phyloP scores from a whole-genome alignment of 2,113 vertebrate genomes.

The Chelonoidis abingdonii region DNA sequence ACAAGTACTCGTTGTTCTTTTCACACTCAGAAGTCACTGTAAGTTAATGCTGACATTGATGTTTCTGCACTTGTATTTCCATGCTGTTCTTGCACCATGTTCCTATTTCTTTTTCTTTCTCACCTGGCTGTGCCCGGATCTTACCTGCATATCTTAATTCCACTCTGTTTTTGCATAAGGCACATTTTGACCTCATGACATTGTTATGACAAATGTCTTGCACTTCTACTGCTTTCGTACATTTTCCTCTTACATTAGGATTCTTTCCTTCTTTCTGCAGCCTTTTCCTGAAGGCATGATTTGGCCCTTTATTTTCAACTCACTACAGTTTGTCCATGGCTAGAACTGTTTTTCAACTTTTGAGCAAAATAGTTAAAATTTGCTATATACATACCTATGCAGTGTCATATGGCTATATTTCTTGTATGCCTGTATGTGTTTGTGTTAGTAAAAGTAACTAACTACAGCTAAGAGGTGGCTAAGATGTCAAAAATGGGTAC shows the following conservation, averaged over 20 bases:
- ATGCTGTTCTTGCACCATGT: neutral
- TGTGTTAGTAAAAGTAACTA: neutral
- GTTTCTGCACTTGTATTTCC: neutral
- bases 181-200: slow-evolving; percentile 72
- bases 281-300: slow-evolving; percentile 48
- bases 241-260: slow-evolving; percentile 66
- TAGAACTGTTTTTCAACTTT: neutral
- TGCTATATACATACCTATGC: neutral
- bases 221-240: slow-evolving; percentile 71
- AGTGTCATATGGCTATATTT: neutral
- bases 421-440: neutral
- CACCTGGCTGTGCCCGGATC: slow-evolving; percentile 35
- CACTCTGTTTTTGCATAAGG: slow-evolving; percentile 73
- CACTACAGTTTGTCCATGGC: neutral
- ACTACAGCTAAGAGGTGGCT: neutral
- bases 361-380: neutral
- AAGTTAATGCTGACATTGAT: neutral
- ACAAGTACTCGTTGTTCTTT: too few relatives aligned
- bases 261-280: slow-evolving; percentile 62
- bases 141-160: slow-evolving; percentile 72
- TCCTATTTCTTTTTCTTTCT: slow-evolving; percentile 10
- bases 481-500: slow-evolving; percentile 8
- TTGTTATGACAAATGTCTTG: slow-evolving; percentile 76
- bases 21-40: neutral
- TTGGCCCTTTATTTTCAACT: slow-evolving; percentile 28